A percentile compares a stretch with the other conserved stretches of the same genome.
phyloP scores from a whole-genome alignment of 2,113 vertebrate species.

The Hyla sarda region DNA sequence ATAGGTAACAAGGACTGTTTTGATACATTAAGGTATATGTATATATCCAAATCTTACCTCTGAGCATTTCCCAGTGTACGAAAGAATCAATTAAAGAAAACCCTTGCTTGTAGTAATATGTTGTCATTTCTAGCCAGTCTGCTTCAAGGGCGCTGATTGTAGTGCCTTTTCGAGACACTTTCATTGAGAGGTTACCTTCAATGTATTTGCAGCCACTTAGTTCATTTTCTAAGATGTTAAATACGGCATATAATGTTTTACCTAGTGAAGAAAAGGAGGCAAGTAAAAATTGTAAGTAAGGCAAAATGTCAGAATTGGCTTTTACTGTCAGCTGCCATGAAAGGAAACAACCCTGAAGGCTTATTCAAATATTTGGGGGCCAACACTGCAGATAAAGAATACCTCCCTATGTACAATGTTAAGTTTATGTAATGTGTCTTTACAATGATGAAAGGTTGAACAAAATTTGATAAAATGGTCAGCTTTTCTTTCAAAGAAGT shows the following conservation, averaged over 20 bases:
- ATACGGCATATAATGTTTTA: conserved; percentile 84
- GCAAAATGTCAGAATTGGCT: not conserved
- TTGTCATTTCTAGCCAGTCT: conserved; percentile 94
- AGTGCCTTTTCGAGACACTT: conserved; percentile 88
- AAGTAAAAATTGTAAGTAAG: not conserved
- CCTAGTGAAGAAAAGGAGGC: conserved; percentile 65
- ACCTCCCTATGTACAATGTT: too few relatives aligned
- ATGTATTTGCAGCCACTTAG: conserved; percentile 86
- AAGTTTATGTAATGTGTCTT: too few relatives aligned
- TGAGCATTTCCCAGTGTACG: conserved; percentile 90
- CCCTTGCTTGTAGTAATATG: conserved; percentile 91
- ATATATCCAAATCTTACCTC: conserved; percentile 75
- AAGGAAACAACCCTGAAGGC: not conserved
- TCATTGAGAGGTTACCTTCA: conserved; percentile 88
- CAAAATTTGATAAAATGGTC: too few relatives aligned
- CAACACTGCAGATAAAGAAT: too few relatives aligned
- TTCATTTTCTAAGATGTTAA: conserved; percentile 84
- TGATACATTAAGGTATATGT: too few relatives aligned
- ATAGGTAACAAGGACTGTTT: too few relatives aligned
- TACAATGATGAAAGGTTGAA: too few relatives aligned
- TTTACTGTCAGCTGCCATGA: not conserved
- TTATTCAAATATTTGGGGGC: too few relatives aligned
- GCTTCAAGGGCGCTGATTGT: conserved; percentile 89
- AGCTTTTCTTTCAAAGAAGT: too few relatives aligned
- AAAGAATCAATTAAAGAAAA: conserved; percentile 93